These are phyloP conservation scores for Epinephelus fuscoguttatus DNA, from an alignment of 2,113 vertebrate species.

Conservation along the genomic window DNA sequence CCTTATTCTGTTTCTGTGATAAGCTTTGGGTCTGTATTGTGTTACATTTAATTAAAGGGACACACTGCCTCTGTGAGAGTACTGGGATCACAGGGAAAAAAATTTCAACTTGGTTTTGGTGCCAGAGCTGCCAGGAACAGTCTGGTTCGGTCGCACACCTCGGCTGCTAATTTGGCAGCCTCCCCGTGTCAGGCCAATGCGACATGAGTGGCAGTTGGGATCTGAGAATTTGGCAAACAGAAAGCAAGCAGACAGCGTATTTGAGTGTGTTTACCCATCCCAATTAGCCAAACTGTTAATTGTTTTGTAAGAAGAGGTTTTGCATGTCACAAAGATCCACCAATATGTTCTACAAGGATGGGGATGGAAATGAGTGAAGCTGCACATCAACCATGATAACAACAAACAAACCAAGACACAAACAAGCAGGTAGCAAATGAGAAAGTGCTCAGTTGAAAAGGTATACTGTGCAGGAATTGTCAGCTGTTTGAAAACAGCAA, in stretches of 20 bases:
- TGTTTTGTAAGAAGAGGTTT: neutral
- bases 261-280: neutral
- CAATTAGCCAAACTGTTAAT: neutral
- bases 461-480: too few relatives aligned
- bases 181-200: neutral
- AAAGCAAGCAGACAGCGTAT: neutral
- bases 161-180: slow-evolving; percentile 16
- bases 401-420: neutral
- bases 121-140: slow-evolving; percentile 3
- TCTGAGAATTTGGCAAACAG: neutral
- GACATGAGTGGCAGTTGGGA: neutral
- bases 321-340: neutral
- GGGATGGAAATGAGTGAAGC: neutral
- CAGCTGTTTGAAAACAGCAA: too few relatives aligned
- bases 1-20: neutral
- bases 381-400: neutral
- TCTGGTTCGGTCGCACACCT: neutral
- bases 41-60: neutral
- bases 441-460: too few relatives aligned
- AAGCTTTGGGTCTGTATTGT: neutral
- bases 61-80: neutral
- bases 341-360: neutral
- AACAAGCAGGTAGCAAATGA: too few relatives aligned
- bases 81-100: slow-evolving; percentile 2
- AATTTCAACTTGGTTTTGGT: slow-evolving; percentile 9